phyloP scores from a whole-genome alignment of 2,888 invertebrate genomes.

The Catotricha subobsoleta region DNA sequence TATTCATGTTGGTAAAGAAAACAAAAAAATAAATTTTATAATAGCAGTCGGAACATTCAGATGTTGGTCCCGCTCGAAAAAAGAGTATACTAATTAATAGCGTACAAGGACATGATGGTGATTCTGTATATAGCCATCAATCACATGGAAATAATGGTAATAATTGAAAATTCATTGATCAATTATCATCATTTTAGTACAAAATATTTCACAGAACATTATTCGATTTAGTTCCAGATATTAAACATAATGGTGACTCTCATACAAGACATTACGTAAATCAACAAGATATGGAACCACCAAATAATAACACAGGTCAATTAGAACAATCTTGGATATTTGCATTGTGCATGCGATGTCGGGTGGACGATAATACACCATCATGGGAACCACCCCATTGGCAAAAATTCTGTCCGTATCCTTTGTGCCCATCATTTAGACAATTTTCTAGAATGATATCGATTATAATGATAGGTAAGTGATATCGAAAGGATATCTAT shows the following conservation, averaged over 20 bases:
- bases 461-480: conserved; percentile 48
- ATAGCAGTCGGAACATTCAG: conserved; percentile 37
- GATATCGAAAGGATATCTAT: neutral
- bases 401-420: conserved; percentile 66
- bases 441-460: conserved; percentile 62
- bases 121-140: conserved; percentile 25
- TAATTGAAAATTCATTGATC: too few species aligned
- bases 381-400: conserved; percentile 71
- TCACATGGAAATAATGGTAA: conserved; percentile 13
- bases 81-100: conserved; percentile 53
- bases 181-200: too few species aligned
- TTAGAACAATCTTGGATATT: conserved; percentile 57
- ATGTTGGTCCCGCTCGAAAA: conserved; percentile 49
- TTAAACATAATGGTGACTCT: conserved; percentile 16
- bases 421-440: conserved; percentile 68
- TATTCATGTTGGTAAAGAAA: conserved; percentile 30
- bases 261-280: conserved; percentile 10
- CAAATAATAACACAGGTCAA: conserved; percentile 14
- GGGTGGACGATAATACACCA: conserved; percentile 51
- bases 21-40: conserved; percentile 12
- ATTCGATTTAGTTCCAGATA: conserved; percentile 17
- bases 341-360: conserved; percentile 61
- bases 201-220: conserved; percentile 10
- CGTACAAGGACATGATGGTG: conserved; percentile 19
- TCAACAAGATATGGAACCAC: neutral